Evolutionary conservation across 1,140 invertebrate genomes (phyloP), one percentile per base, ranked within the genome.

Genomic region (Hycleus phaleratus): DNA sequence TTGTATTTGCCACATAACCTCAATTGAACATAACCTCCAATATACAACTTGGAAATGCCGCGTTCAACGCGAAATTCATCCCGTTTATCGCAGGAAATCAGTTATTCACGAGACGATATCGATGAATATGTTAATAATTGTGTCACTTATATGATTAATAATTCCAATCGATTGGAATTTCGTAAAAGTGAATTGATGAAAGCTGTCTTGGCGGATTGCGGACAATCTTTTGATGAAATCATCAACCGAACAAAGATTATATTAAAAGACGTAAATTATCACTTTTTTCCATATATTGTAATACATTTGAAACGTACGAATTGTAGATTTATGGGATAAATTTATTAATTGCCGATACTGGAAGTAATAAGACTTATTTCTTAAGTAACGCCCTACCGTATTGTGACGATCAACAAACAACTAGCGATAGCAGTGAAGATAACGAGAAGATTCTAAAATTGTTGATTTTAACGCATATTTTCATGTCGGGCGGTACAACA

Each of bases 301-400:
- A 32, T 12, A 10, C 47, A 50, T 12, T 57, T 39, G 56, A 43
- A 50, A 11, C 11, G 38, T 44, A 18, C 51, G 40, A 44, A 50
- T 60, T 59, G 52, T 52, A 69, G 68, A 61, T 67, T 2, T 69
- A 69, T 61, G 68, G 68, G 4, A 68, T 59, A 32, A 67, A 69
- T 50, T 47, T 69, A 24, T 56, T 68, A 18, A 44, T 67, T 32
- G 56, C 54, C 57, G 63, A 68, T 26, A 11, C 18, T 12, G 48
- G 50, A 38, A 60, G 42, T 32, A 48, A 50, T 25, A 68, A 67
- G 56, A 45, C 46, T 9, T 69, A 64, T 55, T 40, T 69, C 11
- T 46, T 69, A 12, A 67, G 53, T 38, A 70, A 61, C 46, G 46
- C 49, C 32, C 49, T 68, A 24, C 56, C 61, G 18, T 56, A 63